These are phyloP conservation scores for Sclerodermus sp. DNA, from an alignment of 2,888 invertebrate species.

Conservation along the genomic window DNA sequence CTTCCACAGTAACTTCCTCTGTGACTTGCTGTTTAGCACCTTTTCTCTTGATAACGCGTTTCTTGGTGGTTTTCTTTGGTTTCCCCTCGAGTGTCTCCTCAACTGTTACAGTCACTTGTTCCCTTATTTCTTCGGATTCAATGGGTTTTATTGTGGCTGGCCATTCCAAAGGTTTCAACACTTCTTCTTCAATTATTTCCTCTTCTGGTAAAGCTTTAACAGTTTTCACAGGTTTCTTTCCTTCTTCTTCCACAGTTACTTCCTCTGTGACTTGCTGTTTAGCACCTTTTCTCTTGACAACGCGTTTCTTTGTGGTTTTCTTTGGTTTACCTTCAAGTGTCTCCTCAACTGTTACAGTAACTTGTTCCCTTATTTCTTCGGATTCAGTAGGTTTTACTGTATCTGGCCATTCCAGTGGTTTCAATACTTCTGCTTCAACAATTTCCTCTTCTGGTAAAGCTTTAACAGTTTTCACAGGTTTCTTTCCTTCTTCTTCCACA, in stretches of 20 bases:
- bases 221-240: constrained; percentile 51
- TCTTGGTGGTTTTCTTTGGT: constrained; percentile 37
- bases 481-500: constrained; percentile 50
- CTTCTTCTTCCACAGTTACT: constrained; percentile 49
- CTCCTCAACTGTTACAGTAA: constrained; percentile 37
- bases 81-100: constrained; percentile 49
- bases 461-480: constrained; percentile 53
- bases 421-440: constrained; percentile 17
- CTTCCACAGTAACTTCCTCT: constrained; percentile 35
- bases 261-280: constrained; percentile 57
- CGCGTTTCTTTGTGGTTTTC: constrained; percentile 32
- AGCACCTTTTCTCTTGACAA: constrained; percentile 44
- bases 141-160: constrained; percentile 35
- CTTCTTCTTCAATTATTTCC: constrained; percentile 26
- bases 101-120: constrained; percentile 45
- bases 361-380: constrained; percentile 34
- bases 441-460: constrained; percentile 43
- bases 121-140: constrained; percentile 43
- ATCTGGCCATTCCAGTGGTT: constrained; percentile 22
- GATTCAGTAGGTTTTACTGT: constrained; percentile 46
- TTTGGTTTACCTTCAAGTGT: constrained; percentile 57
- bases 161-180: constrained; percentile 23
- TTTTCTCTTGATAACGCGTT: constrained; percentile 46
- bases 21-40: constrained; percentile 36
- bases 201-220: constrained; percentile 50